Base-by-base conservation (phyloP, 2,113 vertebrate genomes). In the Pterocles orientalis region DNA sequence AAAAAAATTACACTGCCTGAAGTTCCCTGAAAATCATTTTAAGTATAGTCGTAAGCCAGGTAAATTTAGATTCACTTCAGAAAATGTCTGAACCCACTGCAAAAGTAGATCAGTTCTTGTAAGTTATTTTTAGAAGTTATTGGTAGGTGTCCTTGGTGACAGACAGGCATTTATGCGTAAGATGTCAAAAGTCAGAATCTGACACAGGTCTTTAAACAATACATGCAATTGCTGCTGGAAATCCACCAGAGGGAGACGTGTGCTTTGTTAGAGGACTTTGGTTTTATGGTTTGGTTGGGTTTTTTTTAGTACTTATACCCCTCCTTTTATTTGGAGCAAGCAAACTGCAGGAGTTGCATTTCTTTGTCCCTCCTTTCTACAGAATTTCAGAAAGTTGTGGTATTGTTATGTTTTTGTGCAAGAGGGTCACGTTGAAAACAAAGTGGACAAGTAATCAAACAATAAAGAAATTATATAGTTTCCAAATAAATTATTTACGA, bases 171-270 rank as follows among this genome's bases (percentile, higher is more conserved):
- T 72, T 16, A 2, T 54, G 14, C 31, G 19, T 21, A 19, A 33
- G 62, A 13, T 68, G n/a, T 61, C 53, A 7, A 12, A 50, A n/a
- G 31, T 60, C 0, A 6, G 48, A 90, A 90, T 78, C 62, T 86
- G 51, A 39, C 26, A 2, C 5, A 2, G 10, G 12, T 58, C 12
- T 65, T 21, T n/a, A 41, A 64, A 11, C 18, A 10, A 19, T 39
- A 20, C 14, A 0, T 41, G 47, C 39, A 57, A 5, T 56, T 88
- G 71, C 54, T 1, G 45, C 31, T 25, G 41, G 50, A 68, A 83
- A 24, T 87, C 95, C 95, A 64, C 69, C 66, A 96, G 94, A 92
- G 94, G 94, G 94, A 91, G 83, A 80, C 41, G 2, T 61, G 13
- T 43, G 70, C 85, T 78, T 50, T n/a, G 9, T 50, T 79, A 34